Evolutionary conservation across 2,888 invertebrate species (phyloP).

Genomic region (Tetragonisca angustula): DNA sequence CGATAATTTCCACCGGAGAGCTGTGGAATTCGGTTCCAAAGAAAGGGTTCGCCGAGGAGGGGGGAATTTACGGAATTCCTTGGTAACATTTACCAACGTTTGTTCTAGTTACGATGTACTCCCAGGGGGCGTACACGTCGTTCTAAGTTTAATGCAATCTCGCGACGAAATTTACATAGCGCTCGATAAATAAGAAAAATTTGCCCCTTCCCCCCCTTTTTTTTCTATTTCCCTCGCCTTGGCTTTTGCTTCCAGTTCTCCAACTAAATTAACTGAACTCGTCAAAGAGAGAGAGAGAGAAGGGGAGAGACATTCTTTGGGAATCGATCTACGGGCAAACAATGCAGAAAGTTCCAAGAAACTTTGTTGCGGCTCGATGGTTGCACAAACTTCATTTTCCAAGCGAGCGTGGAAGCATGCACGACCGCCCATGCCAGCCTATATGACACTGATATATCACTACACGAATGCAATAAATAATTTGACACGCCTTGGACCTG

Average conservation of each 20-base stretch:
- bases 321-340: background rate
- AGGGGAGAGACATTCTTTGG: background rate
- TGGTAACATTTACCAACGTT: constrained; percentile 1
- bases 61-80: constrained; percentile 16
- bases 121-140: background rate
- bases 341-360: constrained; percentile 1
- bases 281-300: no score
- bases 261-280: background rate
- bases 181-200: background rate
- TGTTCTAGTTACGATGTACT: background rate
- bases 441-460: constrained; percentile 7
- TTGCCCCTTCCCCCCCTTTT: no score
- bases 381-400: background rate
- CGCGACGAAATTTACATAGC: background rate
- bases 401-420: constrained; percentile 15
- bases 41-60: background rate
- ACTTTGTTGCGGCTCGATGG: background rate
- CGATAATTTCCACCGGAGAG: background rate
- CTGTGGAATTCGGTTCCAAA: constrained; percentile 1
- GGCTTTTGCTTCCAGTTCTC: background rate
- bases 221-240: background rate
- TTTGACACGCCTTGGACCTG: constrained; percentile 8
- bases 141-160: background rate
- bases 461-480: constrained; percentile 35
- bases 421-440: background rate